Evolutionary conservation across 2,888 invertebrate species (phyloP).

Genomic region (Epirrhoe tristata): DNA sequence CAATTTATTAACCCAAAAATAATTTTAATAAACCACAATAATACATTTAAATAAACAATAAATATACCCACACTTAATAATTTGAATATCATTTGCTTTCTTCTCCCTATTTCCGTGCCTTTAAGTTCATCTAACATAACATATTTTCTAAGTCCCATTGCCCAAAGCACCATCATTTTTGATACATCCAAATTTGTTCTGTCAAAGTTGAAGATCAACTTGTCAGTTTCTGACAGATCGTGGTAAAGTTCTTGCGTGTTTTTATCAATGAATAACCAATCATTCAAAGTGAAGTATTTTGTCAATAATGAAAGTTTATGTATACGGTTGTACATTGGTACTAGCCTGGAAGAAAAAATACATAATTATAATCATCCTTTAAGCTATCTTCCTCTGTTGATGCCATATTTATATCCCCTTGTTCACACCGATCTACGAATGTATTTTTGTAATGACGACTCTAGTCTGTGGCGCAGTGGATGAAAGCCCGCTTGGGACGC

Average conservation of each 20-base stretch:
- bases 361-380: not conserved
- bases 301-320: slow-evolving; percentile 43
- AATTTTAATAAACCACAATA: not conserved
- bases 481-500: too few relatives aligned
- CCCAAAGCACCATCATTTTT: slow-evolving; percentile 44
- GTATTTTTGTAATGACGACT: too few relatives aligned
- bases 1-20: slow-evolving; percentile 5
- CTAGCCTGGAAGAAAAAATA: slow-evolving; percentile 45
- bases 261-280: slow-evolving; percentile 50
- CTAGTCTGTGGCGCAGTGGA: too few relatives aligned
- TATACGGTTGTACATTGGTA: slow-evolving; percentile 46
- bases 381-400: too few relatives aligned
- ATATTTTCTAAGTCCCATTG: slow-evolving; percentile 50
- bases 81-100: slow-evolving; percentile 42
- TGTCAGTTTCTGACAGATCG: slow-evolving; percentile 44
- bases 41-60: slow-evolving; percentile 15
- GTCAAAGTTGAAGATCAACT: slow-evolving; percentile 53
- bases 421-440: too few relatives aligned
- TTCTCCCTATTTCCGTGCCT: slow-evolving; percentile 32
- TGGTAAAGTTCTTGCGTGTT: slow-evolving; percentile 43
- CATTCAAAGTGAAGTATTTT: slow-evolving; percentile 45
- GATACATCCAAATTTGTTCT: slow-evolving; percentile 42
- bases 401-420: too few relatives aligned
- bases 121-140: slow-evolving; percentile 51
- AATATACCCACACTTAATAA: slow-evolving; percentile 21